These are phyloP conservation scores for Acestrorhynchus altus DNA, from an alignment of 2,797 vertebrate genomes.

Conservation along the genomic window DNA sequence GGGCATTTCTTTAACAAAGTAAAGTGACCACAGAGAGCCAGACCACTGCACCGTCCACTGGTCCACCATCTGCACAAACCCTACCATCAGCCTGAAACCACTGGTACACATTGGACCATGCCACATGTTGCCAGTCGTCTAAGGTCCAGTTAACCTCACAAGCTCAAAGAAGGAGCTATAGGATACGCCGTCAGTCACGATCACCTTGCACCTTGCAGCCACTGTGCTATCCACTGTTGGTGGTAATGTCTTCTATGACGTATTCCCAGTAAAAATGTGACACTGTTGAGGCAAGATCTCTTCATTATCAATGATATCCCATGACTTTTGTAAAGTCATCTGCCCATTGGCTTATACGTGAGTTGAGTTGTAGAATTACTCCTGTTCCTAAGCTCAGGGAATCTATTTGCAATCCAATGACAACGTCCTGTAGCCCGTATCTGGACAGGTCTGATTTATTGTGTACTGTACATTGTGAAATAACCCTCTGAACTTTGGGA, in stretches of 20 bases:
- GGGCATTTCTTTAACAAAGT: not conserved
- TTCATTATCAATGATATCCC: too few relatives aligned
- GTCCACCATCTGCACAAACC: not conserved
- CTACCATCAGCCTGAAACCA: not conserved
- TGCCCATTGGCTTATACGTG: not conserved
- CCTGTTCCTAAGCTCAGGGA: not conserved
- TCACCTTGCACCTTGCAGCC: too few relatives aligned
- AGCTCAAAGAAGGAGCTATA: too few relatives aligned
- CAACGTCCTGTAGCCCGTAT: not conserved
- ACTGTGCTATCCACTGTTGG: too few relatives aligned
- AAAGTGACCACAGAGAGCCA: not conserved
- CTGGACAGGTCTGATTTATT: not conserved
- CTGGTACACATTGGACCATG: not conserved
- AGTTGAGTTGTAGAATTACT: too few relatives aligned
- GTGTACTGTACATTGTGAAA: not conserved
- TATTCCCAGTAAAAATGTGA: too few relatives aligned
- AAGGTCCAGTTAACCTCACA: too few relatives aligned
- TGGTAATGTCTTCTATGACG: too few relatives aligned
- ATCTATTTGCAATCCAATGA: not conserved
- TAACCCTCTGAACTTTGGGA: not conserved
- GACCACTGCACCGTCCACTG: not conserved
- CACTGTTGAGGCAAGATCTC: too few relatives aligned
- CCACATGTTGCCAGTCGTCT: too few relatives aligned
- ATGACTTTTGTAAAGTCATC: not conserved
- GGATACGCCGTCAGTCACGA: too few relatives aligned